Evolutionary conservation across 2,113 vertebrate genomes (phyloP).

Genomic region (Dasypus novemcinctus): DNA sequence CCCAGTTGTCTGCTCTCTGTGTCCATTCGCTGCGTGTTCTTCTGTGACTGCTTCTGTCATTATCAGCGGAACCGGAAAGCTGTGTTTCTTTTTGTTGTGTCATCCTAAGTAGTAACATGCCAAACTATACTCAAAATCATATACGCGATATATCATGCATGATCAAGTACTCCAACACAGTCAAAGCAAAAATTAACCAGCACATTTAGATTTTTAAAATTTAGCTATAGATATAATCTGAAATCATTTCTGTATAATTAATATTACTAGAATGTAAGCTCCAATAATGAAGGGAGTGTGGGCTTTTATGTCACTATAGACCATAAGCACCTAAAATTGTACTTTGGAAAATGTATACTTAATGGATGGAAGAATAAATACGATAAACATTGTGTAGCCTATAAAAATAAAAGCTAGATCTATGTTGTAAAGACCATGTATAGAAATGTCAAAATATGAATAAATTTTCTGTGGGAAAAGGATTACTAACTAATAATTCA

Average conservation of each 20-base stretch:
- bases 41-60: too few species aligned
- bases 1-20: too few species aligned
- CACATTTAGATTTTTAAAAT: neutral
- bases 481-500: neutral
- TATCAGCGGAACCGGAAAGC: too few species aligned
- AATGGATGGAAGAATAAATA: neutral
- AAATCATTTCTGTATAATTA: neutral
- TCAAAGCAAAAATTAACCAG: neutral
- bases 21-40: too few species aligned
- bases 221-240: neutral
- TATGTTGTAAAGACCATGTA: neutral
- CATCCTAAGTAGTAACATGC: neutral
- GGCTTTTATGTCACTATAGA: neutral
- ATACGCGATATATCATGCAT: too few species aligned
- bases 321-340: neutral
- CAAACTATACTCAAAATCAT: neutral
- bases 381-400: neutral
- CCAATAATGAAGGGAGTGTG: neutral
- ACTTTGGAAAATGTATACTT: neutral
- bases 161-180: neutral
- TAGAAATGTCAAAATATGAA: neutral
- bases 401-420: neutral
- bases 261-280: neutral
- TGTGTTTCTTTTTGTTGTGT: too few species aligned
- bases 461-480: neutral